Percentiles rank a stretch among this genome's conserved stretches.
phyloP scores from a whole-genome alignment of 2,113 vertebrate species.

The Petroica traversi region DNA sequence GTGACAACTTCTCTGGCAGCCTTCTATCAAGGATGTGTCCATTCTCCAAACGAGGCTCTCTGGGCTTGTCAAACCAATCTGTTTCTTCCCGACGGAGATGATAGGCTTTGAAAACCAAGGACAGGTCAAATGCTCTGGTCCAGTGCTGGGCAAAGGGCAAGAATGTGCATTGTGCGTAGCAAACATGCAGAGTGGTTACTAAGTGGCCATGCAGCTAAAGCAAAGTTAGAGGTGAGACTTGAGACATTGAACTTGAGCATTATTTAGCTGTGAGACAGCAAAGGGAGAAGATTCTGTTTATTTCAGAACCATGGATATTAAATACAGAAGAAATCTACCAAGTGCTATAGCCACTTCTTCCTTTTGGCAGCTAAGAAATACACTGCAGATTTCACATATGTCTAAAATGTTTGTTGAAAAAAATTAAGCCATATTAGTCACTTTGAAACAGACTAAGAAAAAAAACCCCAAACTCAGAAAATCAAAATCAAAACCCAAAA shows the following conservation, averaged over 20 bases:
- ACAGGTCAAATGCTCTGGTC: slow-evolving; percentile 72
- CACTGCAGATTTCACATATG: background rate
- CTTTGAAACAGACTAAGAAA: background rate
- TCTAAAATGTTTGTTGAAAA: background rate
- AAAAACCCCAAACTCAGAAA: background rate
- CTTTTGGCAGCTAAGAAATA: background rate
- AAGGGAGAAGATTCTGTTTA: background rate
- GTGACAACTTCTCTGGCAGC: slow-evolving; percentile 81
- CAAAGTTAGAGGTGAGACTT: slow-evolving; percentile 34
- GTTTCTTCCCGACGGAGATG: slow-evolving; percentile 97
- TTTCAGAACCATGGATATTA: background rate
- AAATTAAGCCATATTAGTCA: background rate
- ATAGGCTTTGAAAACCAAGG: slow-evolving; percentile 88
- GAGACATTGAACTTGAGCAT: slow-evolving; percentile 31
- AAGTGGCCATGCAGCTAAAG: slow-evolving; percentile 71
- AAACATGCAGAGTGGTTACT: slow-evolving; percentile 68
- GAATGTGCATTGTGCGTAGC: slow-evolving; percentile 50
- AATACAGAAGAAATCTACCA: background rate
- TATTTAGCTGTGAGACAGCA: background rate
- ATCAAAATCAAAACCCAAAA: background rate
- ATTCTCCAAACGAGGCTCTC: slow-evolving; percentile 85
- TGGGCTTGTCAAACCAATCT: slow-evolving; percentile 99
- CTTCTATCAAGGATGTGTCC: slow-evolving; percentile 85
- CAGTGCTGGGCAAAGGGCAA: slow-evolving; percentile 46
- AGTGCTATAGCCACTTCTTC: background rate